These are phyloP conservation scores for Electrophaes corylata DNA, from an alignment of 2,888 invertebrate species.

Conservation along the genomic window DNA sequence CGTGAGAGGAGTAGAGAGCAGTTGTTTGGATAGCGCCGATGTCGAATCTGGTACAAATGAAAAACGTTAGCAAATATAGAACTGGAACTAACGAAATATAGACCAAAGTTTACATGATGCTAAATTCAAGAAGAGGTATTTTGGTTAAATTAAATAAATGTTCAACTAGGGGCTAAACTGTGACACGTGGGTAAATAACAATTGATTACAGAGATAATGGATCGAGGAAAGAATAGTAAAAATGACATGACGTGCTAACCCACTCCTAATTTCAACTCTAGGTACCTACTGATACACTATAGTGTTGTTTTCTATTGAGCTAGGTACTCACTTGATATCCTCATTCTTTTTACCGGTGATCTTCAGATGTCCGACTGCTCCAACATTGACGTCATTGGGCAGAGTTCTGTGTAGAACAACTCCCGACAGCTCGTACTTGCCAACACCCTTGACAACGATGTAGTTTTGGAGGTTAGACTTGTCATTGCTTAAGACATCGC, in stretches of 20 bases:
- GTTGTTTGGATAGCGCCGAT: conserved; percentile 71
- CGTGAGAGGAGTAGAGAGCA: conserved; percentile 78
- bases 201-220: too few species aligned
- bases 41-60: conserved; percentile 64
- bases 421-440: conserved; percentile 86
- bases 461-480: conserved; percentile 86
- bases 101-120: too few species aligned
- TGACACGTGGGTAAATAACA: too few species aligned
- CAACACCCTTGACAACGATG: conserved; percentile 83
- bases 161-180: too few species aligned
- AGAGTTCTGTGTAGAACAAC: conserved; percentile 82
- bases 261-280: too few species aligned
- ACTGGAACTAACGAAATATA: background rate
- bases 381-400: conserved; percentile 82
- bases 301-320: background rate
- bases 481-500: conserved; percentile 80
- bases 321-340: conserved; percentile 81
- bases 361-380: conserved; percentile 83
- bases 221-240: too few species aligned
- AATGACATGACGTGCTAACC: too few species aligned
- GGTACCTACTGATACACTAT: too few species aligned
- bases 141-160: too few species aligned
- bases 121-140: too few species aligned
- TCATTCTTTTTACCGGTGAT: conserved; percentile 78
- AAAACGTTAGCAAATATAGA: background rate